Evolutionary conservation across 2,888 invertebrate genomes (phyloP).

Genomic region (Microplitis deprimator): DNA sequence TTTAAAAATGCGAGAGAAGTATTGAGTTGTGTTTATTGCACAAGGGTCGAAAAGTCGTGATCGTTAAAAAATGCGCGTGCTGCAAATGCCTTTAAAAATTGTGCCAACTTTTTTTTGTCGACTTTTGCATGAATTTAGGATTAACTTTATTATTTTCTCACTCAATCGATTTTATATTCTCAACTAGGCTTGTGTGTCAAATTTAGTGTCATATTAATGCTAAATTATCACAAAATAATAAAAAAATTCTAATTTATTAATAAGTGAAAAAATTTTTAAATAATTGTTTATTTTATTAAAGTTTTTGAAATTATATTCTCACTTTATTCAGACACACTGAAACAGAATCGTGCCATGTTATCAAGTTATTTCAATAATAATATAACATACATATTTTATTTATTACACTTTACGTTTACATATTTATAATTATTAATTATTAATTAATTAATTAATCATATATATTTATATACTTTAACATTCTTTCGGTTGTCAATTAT

Average conservation of each 20-base stretch:
- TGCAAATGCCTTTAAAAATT: conserved; percentile 54
- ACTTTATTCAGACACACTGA: conserved; percentile 18
- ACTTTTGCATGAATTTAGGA: too few species aligned
- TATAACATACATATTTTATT: conserved; percentile 19
- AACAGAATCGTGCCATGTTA: not conserved
- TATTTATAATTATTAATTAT: conserved; percentile 12
- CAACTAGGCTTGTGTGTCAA: too few species aligned
- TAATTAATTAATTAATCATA: not conserved
- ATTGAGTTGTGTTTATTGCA: not conserved
- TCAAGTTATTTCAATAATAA: not conserved
- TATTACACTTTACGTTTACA: conserved; percentile 23
- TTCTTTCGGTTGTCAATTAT: conserved; percentile 11
- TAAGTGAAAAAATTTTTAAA: too few species aligned
- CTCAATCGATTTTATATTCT: too few species aligned
- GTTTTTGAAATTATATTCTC: not conserved
- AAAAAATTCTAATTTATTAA: too few species aligned
- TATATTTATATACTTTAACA: not conserved
- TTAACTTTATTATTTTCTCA: too few species aligned
- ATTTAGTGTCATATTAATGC: too few species aligned
- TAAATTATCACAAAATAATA: too few species aligned
- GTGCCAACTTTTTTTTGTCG: not conserved
- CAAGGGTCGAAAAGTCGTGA: conserved; percentile 39
- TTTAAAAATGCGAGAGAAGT: not conserved
- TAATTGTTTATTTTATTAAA: too few species aligned
- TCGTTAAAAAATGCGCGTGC: conserved; percentile 58